Percentiles rank a stretch among this genome's conserved stretches.
Evolutionary conservation across 2,113 vertebrate genomes (phyloP).

Genomic region (Lepidothrix coronata): DNA sequence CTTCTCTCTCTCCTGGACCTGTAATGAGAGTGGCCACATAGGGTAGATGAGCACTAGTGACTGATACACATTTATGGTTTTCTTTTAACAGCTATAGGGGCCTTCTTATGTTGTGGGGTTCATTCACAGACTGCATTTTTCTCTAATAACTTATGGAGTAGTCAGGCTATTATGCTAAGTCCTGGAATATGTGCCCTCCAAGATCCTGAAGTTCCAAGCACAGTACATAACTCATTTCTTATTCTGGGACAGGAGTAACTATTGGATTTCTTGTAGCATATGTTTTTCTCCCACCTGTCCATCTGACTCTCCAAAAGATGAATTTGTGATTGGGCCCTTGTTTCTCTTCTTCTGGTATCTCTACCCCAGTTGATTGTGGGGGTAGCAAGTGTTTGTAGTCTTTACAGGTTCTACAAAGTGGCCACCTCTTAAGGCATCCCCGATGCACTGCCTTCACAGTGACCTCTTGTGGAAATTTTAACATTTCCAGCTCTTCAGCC

Average conservation of each 20-base stretch:
- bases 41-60: not conserved
- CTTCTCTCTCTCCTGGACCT: not conserved
- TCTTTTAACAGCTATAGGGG: not conserved
- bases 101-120: not conserved
- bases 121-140: not conserved
- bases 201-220: not conserved
- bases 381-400: fast-evolving
- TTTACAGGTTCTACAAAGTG: not conserved
- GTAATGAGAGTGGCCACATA: fast-evolving
- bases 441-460: not conserved
- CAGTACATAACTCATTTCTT: not conserved
- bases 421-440: not conserved
- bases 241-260: not conserved
- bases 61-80: not conserved
- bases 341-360: not conserved
- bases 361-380: not conserved
- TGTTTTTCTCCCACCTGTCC: not conserved
- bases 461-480: slow-evolving; percentile 30
- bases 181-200: not conserved
- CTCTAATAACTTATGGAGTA: not conserved
- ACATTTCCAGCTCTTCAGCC: not conserved
- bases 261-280: not conserved
- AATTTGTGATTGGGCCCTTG: not conserved
- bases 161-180: not conserved
- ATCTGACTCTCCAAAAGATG: not conserved